Evolutionary conservation across 2,888 invertebrate genomes (phyloP).

Genomic region (Taenaris catops): DNA sequence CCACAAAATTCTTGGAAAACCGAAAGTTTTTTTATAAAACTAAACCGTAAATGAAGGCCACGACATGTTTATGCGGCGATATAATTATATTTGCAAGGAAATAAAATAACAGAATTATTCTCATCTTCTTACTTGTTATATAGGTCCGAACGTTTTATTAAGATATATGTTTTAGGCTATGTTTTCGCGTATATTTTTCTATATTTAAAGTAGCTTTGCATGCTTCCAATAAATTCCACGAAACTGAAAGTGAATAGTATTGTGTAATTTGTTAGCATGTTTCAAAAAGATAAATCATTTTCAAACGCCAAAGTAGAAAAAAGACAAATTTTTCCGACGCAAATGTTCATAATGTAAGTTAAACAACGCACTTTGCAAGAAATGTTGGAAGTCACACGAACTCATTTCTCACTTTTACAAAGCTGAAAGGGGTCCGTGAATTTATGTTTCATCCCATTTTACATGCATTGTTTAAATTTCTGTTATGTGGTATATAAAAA

Average conservation of each 20-base stretch:
- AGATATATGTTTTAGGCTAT: no score
- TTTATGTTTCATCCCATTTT: conserved; percentile 30
- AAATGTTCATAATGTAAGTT: conserved; percentile 52
- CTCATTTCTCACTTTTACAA: conserved; percentile 45
- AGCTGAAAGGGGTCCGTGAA: conserved; percentile 46
- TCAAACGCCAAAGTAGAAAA: conserved; percentile 22
- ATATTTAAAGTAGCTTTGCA: conserved; percentile 1
- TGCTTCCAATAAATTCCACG: conserved; percentile 5
- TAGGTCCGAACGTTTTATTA: no score
- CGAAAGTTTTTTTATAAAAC: no score
- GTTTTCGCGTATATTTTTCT: no score
- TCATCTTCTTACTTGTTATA: no score
- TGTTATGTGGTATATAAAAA: no score
- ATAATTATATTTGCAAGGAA: no score
- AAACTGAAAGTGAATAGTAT: conserved; percentile 7
- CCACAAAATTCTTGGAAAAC: no score
- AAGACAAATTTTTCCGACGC: conserved; percentile 37
- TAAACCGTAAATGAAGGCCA: no score
- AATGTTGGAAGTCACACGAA: conserved; percentile 50
- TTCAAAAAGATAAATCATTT: conserved; percentile 14
- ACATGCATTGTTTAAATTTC: no score
- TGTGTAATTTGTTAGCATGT: conserved; percentile 2
- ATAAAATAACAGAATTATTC: no score
- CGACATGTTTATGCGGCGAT: no score
- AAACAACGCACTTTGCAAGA: conserved; percentile 44